A percentile compares a stretch with the other conserved stretches of the same genome.
These are phyloP conservation scores for Cervus canadensis DNA, from an alignment of 2,113 vertebrate genomes.

Conservation along the genomic window DNA sequence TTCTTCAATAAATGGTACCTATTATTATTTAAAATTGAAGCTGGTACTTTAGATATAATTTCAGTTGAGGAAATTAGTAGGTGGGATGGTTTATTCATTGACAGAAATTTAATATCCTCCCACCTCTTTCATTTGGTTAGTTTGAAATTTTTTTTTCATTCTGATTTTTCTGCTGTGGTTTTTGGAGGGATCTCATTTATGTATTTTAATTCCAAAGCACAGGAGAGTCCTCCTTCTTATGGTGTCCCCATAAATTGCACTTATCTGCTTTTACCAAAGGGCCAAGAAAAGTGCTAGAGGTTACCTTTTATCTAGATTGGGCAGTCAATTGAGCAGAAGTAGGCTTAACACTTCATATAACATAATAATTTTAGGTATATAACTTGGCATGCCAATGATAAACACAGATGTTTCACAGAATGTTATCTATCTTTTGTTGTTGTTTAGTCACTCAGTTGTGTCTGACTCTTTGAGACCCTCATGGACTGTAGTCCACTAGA, in stretches of 20 bases:
- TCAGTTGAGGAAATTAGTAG: constrained; percentile 28
- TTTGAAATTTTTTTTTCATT: constrained; percentile 22
- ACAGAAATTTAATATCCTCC: constrained; percentile 35
- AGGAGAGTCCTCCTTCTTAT: background rate
- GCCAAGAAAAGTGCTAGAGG: background rate
- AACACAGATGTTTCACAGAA: background rate
- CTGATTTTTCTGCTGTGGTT: constrained; percentile 11
- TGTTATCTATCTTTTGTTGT: background rate
- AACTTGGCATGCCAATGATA: background rate
- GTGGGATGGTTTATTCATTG: constrained; percentile 23
- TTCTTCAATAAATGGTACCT: constrained; percentile 36
- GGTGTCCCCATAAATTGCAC: background rate
- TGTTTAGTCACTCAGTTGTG: background rate
- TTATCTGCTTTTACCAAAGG: background rate
- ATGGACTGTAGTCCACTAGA: background rate
- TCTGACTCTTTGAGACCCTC: background rate
- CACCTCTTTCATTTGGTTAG: constrained; percentile 37
- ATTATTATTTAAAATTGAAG: constrained; percentile 51
- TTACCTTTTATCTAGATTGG: background rate
- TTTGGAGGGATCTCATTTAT: background rate
- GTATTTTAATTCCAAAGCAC: background rate
- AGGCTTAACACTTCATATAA: background rate
- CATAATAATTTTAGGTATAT: background rate
- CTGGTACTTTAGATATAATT: constrained; percentile 31
- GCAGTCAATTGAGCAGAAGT: background rate